phyloP scores from a whole-genome alignment of 2,113 vertebrate species.

The Panthera leo region DNA sequence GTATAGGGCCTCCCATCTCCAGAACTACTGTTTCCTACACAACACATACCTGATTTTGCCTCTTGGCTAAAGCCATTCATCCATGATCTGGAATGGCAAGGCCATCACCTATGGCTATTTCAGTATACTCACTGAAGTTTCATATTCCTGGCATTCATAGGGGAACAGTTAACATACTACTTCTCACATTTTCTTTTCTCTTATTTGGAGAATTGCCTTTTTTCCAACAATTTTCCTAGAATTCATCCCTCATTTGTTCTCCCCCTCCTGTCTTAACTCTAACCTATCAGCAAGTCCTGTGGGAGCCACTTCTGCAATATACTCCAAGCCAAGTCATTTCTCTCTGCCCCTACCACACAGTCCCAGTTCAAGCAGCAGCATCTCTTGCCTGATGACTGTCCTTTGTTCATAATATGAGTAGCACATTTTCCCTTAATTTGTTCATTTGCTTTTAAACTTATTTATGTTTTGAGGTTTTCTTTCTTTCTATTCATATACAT shows the following conservation, averaged over 20 bases:
- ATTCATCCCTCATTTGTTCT: not conserved
- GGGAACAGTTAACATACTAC: not conserved
- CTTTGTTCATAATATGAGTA: not conserved
- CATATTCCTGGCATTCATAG: not conserved
- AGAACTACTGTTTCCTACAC: not conserved
- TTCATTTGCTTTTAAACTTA: not conserved
- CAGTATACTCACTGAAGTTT: not conserved
- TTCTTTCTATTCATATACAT: not conserved
- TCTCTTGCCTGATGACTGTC: not conserved
- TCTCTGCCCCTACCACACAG: not conserved
- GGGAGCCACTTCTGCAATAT: not conserved
- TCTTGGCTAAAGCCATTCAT: not conserved
- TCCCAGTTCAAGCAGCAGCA: not conserved
- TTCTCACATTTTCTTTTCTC: not conserved
- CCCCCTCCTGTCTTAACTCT: not conserved
- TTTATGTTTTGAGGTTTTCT: not conserved
- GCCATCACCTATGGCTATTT: not conserved
- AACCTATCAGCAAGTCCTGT: not conserved
- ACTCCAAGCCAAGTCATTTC: not conserved
- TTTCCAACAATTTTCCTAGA: not conserved
- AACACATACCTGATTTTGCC: not conserved
- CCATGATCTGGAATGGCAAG: not conserved
- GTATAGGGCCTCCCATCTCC: not conserved
- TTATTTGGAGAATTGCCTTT: not conserved
- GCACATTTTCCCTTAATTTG: not conserved